Base-by-base conservation (phyloP, 2,113 vertebrate genomes). In the Takifugu flavidus region DNA sequence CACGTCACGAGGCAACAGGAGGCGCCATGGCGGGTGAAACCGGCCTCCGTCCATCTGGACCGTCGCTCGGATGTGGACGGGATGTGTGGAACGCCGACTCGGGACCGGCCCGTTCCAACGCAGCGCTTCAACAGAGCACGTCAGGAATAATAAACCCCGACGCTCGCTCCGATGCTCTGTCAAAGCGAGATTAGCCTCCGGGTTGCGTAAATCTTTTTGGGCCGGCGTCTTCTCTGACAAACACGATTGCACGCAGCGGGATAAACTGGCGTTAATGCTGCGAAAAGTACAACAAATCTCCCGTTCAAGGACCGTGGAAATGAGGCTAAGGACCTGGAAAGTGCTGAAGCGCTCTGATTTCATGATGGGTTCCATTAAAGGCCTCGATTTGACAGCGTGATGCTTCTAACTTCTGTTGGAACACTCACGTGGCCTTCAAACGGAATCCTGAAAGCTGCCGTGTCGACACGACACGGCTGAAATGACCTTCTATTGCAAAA, bases 101-200 rank as follows among this genome's bases (percentile, higher is more conserved):
- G 58, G 72, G 54, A 2, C 15, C 11, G 47, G 55, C 25, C 70
- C 66, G 52, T 70, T 83, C 72, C 13, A 49, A 78, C 80, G 77
- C 70, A 77, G 56, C 25, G 14, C 55, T 39, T 67, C 75, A 72
- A 64, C 63, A 39, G 76, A 74, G 62, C 85, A 66, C 70, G 62
- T 82, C 75, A 82, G 66, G 61, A 85, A 87, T 83, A 86, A 89
- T 78, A 79, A 82, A 62, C 72, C 53, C 49, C 26, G 7, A 47
- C 27, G 65, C 46, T 54, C 28, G 27, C 49, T 50, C 27, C 20
- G 6, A 1, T 4, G 26, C 15, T 11, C n/a, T 15, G 29, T 14
- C 26, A 52, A 25, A 53, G 5, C 46, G 62, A 53, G 26, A 46
- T 43, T 39, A 28, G 29, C 50, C 52, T 58, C 46, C 27, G 14